Evolutionary conservation across 2,888 invertebrate genomes (phyloP), one percentile per base, ranked within the genome.

Genomic region (Phaonia tiefii): DNA sequence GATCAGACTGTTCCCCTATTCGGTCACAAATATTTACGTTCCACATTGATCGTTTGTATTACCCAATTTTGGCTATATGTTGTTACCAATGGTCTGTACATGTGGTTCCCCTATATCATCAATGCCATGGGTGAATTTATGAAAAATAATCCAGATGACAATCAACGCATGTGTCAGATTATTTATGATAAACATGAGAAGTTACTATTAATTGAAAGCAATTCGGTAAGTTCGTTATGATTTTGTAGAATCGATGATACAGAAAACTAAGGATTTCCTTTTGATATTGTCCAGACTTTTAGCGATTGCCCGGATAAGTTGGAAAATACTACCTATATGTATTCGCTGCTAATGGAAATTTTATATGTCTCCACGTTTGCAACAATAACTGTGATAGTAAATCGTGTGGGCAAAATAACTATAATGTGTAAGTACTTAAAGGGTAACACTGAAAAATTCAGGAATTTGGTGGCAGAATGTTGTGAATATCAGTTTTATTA

Each of bases 91-190:
- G 88, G 89, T 0, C 82, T 90, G 76, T 88, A 89, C 73, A 88
- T 90, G 86, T 90, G 89, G 88, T 88, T 89, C 63, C 89, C 89
- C 0, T 88, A 89, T 39, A 88, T 89, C 15, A 85, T 89, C 42
- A 89, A 89, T 78, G 86, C 87, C 31, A 85, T 89, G 80, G 86
- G 86, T 0, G 85, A 87, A 26, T 89, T 84, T 71, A 86, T 86
- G 78, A 78, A 84, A 2, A 75, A 83, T 11, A 84, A 87, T 79
- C 87, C 88, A 0, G 85, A 84, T 17, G 75, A 84, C 15, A 71
- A 83, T 11, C 84, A 81, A 7, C 79, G 84, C 20, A 85, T 89
- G 10, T 90, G 90, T 76, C 79, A 87, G 39, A 86, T 88, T 31
- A 83, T 89, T 11, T 83, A 86, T 65, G 74, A 81, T 0, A 86